These are phyloP conservation scores for Protonibea diacanthus DNA, from an alignment of 2,797 vertebrate genomes.

Conservation along the genomic window DNA sequence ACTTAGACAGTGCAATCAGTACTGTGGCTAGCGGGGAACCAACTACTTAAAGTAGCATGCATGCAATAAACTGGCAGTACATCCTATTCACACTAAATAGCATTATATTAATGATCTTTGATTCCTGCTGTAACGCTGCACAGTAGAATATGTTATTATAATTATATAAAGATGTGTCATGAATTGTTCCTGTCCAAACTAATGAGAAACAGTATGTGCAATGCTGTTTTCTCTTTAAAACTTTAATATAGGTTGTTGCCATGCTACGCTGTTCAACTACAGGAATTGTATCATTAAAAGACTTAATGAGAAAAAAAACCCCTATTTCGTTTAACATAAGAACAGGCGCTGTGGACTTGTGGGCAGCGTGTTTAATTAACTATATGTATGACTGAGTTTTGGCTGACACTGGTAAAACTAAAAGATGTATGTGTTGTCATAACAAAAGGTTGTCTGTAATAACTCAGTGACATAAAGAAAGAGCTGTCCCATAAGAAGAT, in stretches of 20 bases:
- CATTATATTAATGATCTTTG: conserved; percentile 34
- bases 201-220: conserved; percentile 1
- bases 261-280: not conserved
- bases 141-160: not conserved
- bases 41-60: conserved; percentile 34
- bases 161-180: not conserved
- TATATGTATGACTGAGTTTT: conserved; percentile 7
- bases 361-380: not conserved
- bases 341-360: not conserved
- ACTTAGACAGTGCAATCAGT: conserved; percentile 23
- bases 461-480: not conserved
- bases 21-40: conserved; percentile 19
- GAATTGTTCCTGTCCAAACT: not conserved
- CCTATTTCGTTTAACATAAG: not conserved
- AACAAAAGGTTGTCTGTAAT: conserved; percentile 6
- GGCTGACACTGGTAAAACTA: not conserved
- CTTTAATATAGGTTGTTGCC: not conserved
- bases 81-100: not conserved
- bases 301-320: not conserved
- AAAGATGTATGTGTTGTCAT: not conserved
- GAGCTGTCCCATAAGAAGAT: not conserved
- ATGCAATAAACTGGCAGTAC: conserved; percentile 20
- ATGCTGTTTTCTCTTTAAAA: not conserved
- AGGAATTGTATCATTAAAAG: not conserved
- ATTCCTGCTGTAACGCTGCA: not conserved